Base-by-base conservation (phyloP, 2,113 vertebrate species). In the Chlorocebus sabaeus region DNA sequence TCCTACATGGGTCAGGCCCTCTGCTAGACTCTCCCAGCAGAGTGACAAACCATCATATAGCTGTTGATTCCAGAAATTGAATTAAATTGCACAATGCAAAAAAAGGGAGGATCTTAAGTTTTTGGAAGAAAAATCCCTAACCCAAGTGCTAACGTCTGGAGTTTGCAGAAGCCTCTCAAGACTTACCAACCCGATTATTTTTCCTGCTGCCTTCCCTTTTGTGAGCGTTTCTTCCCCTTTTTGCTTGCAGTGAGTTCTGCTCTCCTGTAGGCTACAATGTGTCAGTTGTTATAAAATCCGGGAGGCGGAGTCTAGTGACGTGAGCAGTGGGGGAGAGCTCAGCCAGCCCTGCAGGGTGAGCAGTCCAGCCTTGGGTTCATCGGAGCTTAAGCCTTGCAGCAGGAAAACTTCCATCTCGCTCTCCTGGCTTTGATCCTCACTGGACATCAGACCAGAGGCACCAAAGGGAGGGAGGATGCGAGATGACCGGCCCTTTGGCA, bases 231-330 rank as follows among this genome's bases (percentile, higher is more conserved):
- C 61, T 89, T 97, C 96, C 89, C 67, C 64, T 90, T 95, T 96
- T 95, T 95, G 84, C 98, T 98, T 94, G 96, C 97, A 96, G 92
- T 59, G 94, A 95, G 94, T 96, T 92, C 86, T 92, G 93, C 82
- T 97, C 95, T 95, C 98, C 98, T 81, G 97, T 90, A 98, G 98
- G 98, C 98, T 96, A 98, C 98, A 98, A 98, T 93, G 98, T 98
- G 98, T 96, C 97, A 96, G 98, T 97, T 97, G 98, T 98, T 98
- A 97, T 97, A 98, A 97, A 98, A 98, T 92, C 98, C 96, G 97
- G 98, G 98, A 97, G 98, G 99, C 98, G 99, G 98, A 98, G 99
- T 97, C 96, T 98, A 98, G 98, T 97, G 98, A 97, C 96, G 97
- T 48, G 20, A 94, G 87, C 55, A 22, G 97, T 94, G 57, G 92